Conservation (phyloP, 2,888 invertebrate species). For the Amphipoea oculea region DNA sequence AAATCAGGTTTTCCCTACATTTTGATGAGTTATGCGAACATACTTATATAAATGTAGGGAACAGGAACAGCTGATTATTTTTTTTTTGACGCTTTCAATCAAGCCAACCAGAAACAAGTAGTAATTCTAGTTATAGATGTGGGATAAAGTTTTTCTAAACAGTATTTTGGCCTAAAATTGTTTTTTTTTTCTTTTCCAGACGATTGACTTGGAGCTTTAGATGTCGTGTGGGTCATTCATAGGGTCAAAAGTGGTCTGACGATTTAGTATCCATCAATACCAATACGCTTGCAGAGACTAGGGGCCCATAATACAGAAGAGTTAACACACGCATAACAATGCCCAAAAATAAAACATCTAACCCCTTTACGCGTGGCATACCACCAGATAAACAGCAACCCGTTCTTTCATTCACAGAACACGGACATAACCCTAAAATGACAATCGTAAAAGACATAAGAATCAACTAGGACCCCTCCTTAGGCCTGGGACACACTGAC, state of each 20-base stretch:
- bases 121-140: too few species aligned
- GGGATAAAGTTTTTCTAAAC: too few species aligned
- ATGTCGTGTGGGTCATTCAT: not conserved
- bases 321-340: not conserved
- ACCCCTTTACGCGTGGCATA: constrained; percentile 37
- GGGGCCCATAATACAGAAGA: not conserved
- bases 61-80: too few species aligned
- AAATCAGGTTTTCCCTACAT: too few species aligned
- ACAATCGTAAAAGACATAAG: constrained; percentile 67
- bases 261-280: not conserved
- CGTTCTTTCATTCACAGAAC: constrained; percentile 66
- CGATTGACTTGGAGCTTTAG: not conserved
- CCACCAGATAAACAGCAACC: constrained; percentile 57
- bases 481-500: constrained; percentile 51
- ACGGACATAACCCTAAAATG: constrained; percentile 64
- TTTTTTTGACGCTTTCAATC: too few species aligned
- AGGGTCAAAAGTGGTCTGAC: not conserved
- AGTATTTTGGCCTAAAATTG: too few species aligned
- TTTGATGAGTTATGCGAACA: too few species aligned
- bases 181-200: not conserved
- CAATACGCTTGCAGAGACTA: too few species aligned
- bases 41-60: too few species aligned
- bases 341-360: constrained; percentile 21
- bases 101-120: too few species aligned
- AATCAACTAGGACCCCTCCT: constrained; percentile 65